Percentiles rank a stretch among this genome's conserved stretches.
phyloP scores from a whole-genome alignment of 1,140 invertebrate species.

The Heliconius melpomene region DNA sequence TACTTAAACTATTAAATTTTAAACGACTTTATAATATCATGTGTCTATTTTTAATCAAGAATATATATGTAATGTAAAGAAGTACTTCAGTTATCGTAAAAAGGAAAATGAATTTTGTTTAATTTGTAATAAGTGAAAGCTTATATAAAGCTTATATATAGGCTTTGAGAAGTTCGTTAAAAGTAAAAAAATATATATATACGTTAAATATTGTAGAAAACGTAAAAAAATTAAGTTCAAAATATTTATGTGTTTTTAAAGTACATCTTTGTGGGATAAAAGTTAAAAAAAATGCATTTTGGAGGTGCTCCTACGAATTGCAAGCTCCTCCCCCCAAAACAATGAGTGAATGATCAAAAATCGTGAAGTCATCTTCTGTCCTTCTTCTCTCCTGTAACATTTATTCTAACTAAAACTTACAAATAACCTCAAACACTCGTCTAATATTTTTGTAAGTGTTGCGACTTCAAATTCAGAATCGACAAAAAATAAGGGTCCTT shows the following conservation, averaged over 20 bases:
- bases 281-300: no score
- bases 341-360: no score
- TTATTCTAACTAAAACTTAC: no score
- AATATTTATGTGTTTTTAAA: no score
- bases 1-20: constrained; percentile 7
- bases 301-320: no score
- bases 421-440: no score
- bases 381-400: no score
- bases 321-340: no score
- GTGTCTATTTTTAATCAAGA: neutral
- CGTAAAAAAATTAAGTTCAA: neutral
- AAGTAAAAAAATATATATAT: neutral
- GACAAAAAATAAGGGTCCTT: neutral
- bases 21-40: constrained; percentile 10
- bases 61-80: neutral
- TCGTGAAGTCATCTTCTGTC: no score
- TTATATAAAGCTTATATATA: neutral
- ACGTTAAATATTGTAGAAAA: neutral
- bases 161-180: neutral
- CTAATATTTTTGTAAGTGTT: neutral
- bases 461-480: neutral
- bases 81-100: neutral
- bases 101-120: neutral
- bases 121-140: neutral
- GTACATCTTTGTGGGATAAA: no score